Evolutionary conservation across 2,888 invertebrate genomes (phyloP).

Genomic region (Ctenicera cuprea): DNA sequence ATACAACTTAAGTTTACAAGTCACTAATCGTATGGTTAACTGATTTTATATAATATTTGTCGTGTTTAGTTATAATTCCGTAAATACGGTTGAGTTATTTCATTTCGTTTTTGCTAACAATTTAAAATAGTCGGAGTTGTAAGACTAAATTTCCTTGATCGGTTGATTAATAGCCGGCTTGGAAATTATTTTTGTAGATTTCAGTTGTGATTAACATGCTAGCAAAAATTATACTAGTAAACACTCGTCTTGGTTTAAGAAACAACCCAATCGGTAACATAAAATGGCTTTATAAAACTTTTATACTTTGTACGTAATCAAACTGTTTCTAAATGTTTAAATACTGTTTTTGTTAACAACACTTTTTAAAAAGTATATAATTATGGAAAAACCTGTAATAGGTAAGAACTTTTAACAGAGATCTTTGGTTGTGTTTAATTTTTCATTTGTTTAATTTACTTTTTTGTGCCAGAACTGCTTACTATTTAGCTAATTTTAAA

Average conservation of each 20-base stretch:
- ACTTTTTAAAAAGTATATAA: too few species aligned
- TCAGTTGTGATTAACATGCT: conserved; percentile 5
- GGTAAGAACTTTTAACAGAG: too few species aligned
- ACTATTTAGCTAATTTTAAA: too few species aligned
- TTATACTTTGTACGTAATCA: not conserved
- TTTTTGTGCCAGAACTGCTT: too few species aligned
- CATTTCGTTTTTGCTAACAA: conserved; percentile 4
- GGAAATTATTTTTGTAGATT: conserved; percentile 12
- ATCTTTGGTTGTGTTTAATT: too few species aligned
- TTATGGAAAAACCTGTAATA: too few species aligned
- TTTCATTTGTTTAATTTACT: too few species aligned
- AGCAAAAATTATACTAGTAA: not conserved
- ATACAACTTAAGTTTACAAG: conserved; percentile 28
- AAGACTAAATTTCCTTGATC: conserved; percentile 17
- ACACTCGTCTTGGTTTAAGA: not conserved
- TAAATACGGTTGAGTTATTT: conserved; percentile 4
- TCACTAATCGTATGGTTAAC: conserved; percentile 20
- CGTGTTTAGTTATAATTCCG: conserved; percentile 13
- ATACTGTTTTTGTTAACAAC: not conserved
- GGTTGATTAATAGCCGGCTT: not conserved
- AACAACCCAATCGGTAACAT: not conserved
- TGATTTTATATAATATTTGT: conserved; percentile 30
- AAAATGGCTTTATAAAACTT: not conserved
- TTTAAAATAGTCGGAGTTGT: conserved; percentile 13
- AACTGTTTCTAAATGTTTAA: not conserved